phyloP scores from a whole-genome alignment of 2,113 vertebrate species.

The Cochlearius cochlearius region DNA sequence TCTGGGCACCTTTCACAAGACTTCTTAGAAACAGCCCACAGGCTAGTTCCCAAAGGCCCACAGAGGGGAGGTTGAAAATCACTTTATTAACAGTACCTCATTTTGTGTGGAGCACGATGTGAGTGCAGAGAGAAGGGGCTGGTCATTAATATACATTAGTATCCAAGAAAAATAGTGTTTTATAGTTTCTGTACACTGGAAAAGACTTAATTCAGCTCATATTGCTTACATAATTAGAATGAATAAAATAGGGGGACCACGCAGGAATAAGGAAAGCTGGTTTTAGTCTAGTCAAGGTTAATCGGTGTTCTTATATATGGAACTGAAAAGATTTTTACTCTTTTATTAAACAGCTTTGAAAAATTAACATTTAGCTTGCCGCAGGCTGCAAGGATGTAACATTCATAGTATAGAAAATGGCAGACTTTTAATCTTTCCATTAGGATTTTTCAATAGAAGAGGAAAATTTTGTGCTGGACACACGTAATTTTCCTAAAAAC shows the following conservation, averaged over 20 bases:
- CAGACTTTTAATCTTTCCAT: not conserved
- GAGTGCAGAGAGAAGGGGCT: not conserved
- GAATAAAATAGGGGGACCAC: not conserved
- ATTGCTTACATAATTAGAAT: not conserved
- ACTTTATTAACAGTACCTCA: not conserved
- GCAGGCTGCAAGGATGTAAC: not conserved
- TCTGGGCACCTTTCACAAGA: not conserved
- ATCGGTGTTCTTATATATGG: not conserved
- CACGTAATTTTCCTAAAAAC: not conserved
- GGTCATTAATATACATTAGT: not conserved
- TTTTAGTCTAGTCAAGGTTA: constrained; percentile 8
- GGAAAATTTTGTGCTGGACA: not conserved
- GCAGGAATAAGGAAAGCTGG: not conserved
- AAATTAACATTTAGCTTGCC: constrained; percentile 6
- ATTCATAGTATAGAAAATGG: not conserved
- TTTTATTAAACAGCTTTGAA: not conserved
- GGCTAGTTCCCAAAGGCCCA: not conserved
- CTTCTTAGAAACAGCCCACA: not conserved
- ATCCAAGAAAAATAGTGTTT: not conserved
- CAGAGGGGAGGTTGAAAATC: not conserved
- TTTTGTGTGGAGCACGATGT: not conserved
- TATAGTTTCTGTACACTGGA: not conserved
- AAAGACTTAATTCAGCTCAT: not conserved
- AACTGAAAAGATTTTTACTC: not conserved
- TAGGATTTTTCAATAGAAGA: not conserved